phyloP scores from a whole-genome alignment of 2,888 invertebrate species.

The Eugnorisma glareosa region DNA sequence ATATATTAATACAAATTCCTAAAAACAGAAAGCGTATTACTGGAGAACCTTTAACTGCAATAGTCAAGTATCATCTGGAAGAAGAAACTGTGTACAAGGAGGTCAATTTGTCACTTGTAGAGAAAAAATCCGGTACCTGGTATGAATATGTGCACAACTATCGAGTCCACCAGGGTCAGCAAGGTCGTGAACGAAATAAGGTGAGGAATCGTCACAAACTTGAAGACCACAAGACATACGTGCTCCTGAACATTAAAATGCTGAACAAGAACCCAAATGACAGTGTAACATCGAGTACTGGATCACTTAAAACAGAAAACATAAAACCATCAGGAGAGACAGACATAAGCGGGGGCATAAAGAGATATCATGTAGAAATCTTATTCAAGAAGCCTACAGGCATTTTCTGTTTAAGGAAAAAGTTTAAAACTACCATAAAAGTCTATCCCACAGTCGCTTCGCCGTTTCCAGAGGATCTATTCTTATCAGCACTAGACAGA shows the following conservation, averaged over 20 bases:
- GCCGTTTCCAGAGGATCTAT: slow-evolving; percentile 40
- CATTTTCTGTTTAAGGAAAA: slow-evolving; percentile 40
- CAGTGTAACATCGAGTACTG: background rate
- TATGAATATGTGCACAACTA: slow-evolving; percentile 42
- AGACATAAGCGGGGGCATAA: background rate
- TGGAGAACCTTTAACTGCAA: slow-evolving; percentile 31
- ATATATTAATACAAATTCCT: slow-evolving; percentile 46
- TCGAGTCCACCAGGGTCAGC: background rate
- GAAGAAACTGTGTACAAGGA: slow-evolving; percentile 45
- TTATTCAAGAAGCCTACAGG: slow-evolving; percentile 43
- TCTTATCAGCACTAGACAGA: slow-evolving; percentile 38
- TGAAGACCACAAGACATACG: slow-evolving; percentile 38
- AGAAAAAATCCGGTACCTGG: slow-evolving; percentile 11
- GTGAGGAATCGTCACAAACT: slow-evolving; percentile 5
- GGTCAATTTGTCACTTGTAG: slow-evolving; percentile 14
- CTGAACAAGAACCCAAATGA: slow-evolving; percentile 36
- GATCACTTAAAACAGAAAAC: background rate
- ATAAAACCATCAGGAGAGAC: background rate
- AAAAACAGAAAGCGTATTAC: slow-evolving; percentile 24
- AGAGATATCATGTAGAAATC: slow-evolving; percentile 46
- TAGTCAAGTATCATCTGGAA: slow-evolving; percentile 40
- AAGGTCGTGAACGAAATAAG: slow-evolving; percentile 14
- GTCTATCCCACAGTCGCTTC: slow-evolving; percentile 42
- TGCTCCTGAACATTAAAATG: slow-evolving; percentile 45
- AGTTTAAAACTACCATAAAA: slow-evolving; percentile 41